A percentile compares a stretch with the other conserved stretches of the same genome.
Evolutionary conservation across 2,113 vertebrate genomes (phyloP).

Genomic region (Genyomyrus donnyi): DNA sequence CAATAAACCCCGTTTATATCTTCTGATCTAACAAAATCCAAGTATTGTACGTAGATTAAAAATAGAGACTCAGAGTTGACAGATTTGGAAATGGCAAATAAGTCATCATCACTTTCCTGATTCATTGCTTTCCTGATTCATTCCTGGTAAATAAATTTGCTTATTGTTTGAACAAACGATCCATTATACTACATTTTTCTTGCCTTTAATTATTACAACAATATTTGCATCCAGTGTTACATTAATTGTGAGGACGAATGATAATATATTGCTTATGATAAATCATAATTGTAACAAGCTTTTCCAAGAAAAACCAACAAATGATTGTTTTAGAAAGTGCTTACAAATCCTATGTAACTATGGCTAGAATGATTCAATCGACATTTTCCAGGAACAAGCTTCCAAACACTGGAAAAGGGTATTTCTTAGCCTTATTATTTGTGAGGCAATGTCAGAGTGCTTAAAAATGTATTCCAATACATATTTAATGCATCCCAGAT

Average conservation of each 20-base stretch:
- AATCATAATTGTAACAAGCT: neutral
- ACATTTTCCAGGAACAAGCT: neutral
- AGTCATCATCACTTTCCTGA: neutral
- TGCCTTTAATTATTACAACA: neutral
- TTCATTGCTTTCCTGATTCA: neutral
- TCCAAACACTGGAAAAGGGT: neutral
- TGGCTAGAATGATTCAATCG: neutral
- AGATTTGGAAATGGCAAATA: neutral
- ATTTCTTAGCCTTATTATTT: neutral
- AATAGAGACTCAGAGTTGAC: neutral
- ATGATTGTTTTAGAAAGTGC: neutral
- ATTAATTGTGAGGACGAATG: neutral
- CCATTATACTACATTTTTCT: neutral
- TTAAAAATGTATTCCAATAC: neutral
- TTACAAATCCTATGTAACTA: constrained; percentile 5
- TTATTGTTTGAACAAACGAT: neutral
- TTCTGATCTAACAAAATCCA: neutral
- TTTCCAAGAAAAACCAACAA: neutral
- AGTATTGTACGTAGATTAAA: neutral
- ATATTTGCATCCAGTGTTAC: neutral
- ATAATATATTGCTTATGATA: neutral
- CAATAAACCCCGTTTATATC: neutral
- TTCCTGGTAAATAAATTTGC: neutral
- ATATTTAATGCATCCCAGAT: neutral
- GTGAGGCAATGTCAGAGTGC: neutral